Conservation (phyloP, 2,113 vertebrate genomes). For the Callipepla californica region DNA sequence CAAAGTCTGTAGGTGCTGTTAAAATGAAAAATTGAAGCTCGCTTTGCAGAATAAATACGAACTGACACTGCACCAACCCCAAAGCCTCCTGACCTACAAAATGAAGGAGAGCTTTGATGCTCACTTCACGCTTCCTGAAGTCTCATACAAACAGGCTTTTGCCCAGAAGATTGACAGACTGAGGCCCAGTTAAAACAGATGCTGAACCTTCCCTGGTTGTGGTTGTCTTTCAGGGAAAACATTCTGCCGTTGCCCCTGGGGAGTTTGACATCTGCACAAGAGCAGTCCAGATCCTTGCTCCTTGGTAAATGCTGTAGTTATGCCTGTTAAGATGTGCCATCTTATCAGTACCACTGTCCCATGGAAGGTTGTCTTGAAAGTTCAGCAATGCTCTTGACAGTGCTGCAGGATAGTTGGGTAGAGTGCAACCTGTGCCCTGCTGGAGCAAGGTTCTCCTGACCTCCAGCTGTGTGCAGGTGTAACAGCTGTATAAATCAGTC, state of each 20-base stretch:
- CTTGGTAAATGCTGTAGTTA: neutral
- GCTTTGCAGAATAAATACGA: constrained; percentile 10
- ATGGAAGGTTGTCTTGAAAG: neutral
- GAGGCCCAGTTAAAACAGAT: neutral
- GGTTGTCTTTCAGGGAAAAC: neutral
- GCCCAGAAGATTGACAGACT: neutral
- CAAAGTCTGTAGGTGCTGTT: constrained; percentile 31
- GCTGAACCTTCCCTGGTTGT: neutral
- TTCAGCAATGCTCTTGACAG: neutral
- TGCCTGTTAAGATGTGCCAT: neutral
- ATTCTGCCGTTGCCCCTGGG: neutral
- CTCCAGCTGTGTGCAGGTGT: neutral
- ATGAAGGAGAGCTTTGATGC: neutral
- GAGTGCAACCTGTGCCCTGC: neutral
- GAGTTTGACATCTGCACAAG: neutral
- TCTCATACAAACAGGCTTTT: constrained; percentile 11
- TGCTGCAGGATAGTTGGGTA: neutral
- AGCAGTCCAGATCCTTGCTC: neutral
- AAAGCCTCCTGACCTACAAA: constrained; percentile 62
- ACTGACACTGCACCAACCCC: neutral
- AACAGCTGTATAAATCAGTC: neutral
- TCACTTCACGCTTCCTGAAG: neutral
- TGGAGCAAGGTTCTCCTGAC: neutral
- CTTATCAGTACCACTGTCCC: neutral
- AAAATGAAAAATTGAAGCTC: constrained; percentile 59